Conservation (phyloP, 35 echinoderm and acorn worm species). For the Stichopus chloronotus region DNA sequence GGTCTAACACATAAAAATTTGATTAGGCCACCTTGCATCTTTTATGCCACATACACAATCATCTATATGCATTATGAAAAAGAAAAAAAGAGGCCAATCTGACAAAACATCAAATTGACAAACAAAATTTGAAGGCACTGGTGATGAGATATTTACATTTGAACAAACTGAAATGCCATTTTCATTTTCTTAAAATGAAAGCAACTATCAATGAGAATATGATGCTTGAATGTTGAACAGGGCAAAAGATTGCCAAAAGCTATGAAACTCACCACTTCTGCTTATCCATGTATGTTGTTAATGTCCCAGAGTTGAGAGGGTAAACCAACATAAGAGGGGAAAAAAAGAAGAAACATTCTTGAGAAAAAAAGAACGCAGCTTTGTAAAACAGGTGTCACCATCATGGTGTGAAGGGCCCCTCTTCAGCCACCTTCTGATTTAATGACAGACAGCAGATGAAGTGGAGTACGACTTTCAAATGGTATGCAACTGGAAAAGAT, state of each 20-base stretch:
- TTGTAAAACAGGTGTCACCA: neutral
- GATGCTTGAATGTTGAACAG: neutral
- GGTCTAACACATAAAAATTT: neutral
- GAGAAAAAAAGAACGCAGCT: neutral
- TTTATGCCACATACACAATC: too few relatives aligned
- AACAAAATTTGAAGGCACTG: too few relatives aligned
- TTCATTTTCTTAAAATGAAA: too few relatives aligned
- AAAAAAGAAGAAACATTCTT: neutral
- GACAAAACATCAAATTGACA: too few relatives aligned
- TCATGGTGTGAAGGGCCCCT: neutral
- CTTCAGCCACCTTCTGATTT: neutral
- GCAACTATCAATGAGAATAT: too few relatives aligned
- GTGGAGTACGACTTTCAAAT: too few relatives aligned
- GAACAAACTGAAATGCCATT: too few relatives aligned
- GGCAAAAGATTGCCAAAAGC: neutral
- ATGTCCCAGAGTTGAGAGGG: neutral
- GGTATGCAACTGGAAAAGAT: neutral
- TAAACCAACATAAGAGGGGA: neutral
- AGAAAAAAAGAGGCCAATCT: too few relatives aligned
- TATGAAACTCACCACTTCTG: neutral
- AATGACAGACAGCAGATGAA: neutral
- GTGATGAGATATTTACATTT: too few relatives aligned
- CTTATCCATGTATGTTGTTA: neutral
- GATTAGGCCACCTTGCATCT: too few relatives aligned
- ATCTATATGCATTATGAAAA: too few relatives aligned